Evolutionary conservation across 2,888 invertebrate genomes (phyloP).

Genomic region (Epistrophella euchroma): DNA sequence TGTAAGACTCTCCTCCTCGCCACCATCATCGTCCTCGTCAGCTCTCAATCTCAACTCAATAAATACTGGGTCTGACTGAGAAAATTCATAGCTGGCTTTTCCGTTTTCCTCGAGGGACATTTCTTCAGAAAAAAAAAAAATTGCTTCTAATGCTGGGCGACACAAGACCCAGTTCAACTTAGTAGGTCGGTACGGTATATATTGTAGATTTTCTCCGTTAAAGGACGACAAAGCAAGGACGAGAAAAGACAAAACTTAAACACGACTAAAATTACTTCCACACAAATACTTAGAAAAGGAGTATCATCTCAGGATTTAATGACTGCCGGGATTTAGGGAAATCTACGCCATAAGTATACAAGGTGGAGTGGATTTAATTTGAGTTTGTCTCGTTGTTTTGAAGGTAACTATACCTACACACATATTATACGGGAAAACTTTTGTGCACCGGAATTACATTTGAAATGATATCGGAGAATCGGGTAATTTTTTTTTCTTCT

Average conservation of each 20-base stretch:
- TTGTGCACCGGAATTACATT: slow-evolving; percentile 72
- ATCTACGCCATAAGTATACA: slow-evolving; percentile 73
- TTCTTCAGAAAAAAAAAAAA: slow-evolving; percentile 3
- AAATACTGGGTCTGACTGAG: slow-evolving; percentile 41
- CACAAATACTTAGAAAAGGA: slow-evolving; percentile 40
- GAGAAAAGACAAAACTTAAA: slow-evolving; percentile 48
- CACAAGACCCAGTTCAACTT: slow-evolving; percentile 59
- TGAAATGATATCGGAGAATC: slow-evolving; percentile 59
- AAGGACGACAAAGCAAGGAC: slow-evolving; percentile 38
- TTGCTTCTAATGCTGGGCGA: slow-evolving; percentile 66
- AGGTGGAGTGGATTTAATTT: slow-evolving; percentile 71
- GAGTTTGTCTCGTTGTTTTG: slow-evolving; percentile 69
- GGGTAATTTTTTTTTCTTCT: slow-evolving; percentile 24
- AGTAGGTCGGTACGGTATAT: slow-evolving; percentile 8
- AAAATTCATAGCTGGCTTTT: slow-evolving; percentile 42
- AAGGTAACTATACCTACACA: slow-evolving; percentile 43
- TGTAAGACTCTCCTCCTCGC: slow-evolving; percentile 21
- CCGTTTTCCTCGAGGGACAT: slow-evolving; percentile 33
- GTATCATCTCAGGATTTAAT: slow-evolving; percentile 68
- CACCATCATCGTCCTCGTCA: neutral
- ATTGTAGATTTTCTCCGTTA: slow-evolving; percentile 46
- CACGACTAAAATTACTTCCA: slow-evolving; percentile 57
- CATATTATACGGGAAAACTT: slow-evolving; percentile 56
- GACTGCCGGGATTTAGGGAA: slow-evolving; percentile 74
- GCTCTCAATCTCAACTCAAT: slow-evolving; percentile 23